These are phyloP conservation scores for Drosophila saltans DNA, from an alignment of 1,140 invertebrate genomes.

Conservation along the genomic window DNA sequence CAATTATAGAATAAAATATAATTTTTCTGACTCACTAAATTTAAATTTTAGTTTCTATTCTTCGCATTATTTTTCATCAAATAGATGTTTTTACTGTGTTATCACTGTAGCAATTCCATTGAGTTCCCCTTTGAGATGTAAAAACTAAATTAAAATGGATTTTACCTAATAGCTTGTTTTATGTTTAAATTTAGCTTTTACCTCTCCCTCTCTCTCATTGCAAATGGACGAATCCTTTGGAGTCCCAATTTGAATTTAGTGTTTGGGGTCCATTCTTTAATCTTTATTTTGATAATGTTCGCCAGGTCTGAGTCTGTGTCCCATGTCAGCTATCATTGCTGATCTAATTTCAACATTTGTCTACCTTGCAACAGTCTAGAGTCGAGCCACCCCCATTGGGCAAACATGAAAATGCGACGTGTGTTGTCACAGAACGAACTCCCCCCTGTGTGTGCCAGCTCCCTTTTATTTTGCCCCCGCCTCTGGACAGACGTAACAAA, in stretches of 20 bases:
- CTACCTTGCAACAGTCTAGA: constrained; percentile 52
- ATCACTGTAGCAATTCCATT: not conserved
- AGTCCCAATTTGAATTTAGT: not conserved
- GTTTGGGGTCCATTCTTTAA: not conserved
- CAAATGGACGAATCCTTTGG: too few relatives aligned
- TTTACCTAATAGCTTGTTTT: too few relatives aligned
- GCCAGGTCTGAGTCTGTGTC: constrained; percentile 14
- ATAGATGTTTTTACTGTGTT: not conserved
- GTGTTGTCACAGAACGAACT: constrained; percentile 33
- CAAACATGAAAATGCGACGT: constrained; percentile 64
- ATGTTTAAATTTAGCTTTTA: too few relatives aligned
- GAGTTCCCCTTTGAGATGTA: not conserved
- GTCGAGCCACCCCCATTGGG: constrained; percentile 50
- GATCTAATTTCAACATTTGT: constrained; percentile 75
- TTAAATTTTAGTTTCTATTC: too few relatives aligned
- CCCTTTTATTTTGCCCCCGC: not conserved
- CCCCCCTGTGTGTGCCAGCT: constrained; percentile 19
- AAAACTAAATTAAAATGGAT: too few relatives aligned
- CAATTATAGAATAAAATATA: too few relatives aligned
- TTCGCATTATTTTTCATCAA: too few relatives aligned
- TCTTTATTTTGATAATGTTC: constrained; percentile 1
- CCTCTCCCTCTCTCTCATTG: too few relatives aligned
- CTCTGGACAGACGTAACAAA: constrained; percentile 66
- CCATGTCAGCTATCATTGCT: constrained; percentile 58
- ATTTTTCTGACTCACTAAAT: too few relatives aligned